A percentile compares a stretch with the other conserved stretches of the same genome.
phyloP scores from a whole-genome alignment of 2,888 invertebrate genomes.

The Chymomyza procnemis region DNA sequence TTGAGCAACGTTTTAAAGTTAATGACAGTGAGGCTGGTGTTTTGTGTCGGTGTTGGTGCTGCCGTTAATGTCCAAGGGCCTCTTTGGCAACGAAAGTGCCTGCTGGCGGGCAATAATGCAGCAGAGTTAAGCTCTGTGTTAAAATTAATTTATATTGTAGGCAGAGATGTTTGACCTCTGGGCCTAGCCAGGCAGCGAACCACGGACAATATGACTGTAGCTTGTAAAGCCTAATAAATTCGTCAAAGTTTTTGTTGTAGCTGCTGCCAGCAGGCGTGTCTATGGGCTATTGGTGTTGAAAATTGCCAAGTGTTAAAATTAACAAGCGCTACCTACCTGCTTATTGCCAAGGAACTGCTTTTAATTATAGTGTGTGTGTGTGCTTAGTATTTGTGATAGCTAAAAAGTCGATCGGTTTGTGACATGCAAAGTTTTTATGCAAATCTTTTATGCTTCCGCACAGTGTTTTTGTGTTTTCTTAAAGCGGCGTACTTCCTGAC shows the following conservation, averaged over 20 bases:
- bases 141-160: conserved; percentile 31
- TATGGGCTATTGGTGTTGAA: neutral
- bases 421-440: conserved; percentile 20
- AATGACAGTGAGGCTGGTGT: neutral
- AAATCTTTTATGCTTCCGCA: conserved; percentile 50
- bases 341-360: neutral
- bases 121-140: conserved; percentile 5
- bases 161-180: neutral
- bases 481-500: conserved; percentile 46
- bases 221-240: conserved; percentile 26
- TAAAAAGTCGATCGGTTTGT: neutral
- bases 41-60: conserved; percentile 11
- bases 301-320: neutral
- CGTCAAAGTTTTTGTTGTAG: neutral
- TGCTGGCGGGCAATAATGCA: neutral
- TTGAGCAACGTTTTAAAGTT: conserved; percentile 3
- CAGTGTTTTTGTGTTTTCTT: neutral
- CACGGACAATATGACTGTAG: conserved; percentile 4
- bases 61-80: conserved; percentile 49
- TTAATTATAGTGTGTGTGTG: conserved; percentile 1
- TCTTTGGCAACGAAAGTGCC: conserved; percentile 55
- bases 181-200: neutral
- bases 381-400: neutral
- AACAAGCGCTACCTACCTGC: neutral
- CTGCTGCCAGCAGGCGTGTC: neutral